Percentiles rank a stretch among this genome's conserved stretches.
phyloP scores from a whole-genome alignment of 2,797 vertebrate species.

The Lutra lutra region DNA sequence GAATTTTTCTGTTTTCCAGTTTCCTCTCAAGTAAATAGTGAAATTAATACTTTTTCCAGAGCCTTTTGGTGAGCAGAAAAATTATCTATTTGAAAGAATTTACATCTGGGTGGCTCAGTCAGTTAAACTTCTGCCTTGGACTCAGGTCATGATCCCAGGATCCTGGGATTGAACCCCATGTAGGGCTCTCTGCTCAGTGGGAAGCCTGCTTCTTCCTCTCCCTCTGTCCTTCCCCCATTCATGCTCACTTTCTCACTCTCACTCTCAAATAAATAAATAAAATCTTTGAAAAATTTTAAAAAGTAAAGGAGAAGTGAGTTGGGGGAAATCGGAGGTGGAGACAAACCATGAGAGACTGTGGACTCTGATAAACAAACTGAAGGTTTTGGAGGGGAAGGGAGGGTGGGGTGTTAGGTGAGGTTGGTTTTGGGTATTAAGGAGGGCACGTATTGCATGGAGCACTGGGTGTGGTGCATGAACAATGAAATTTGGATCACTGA shows the following conservation, averaged over 20 bases:
- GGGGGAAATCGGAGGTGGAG: too few species aligned
- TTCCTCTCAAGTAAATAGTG: background rate
- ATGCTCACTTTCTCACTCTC: background rate
- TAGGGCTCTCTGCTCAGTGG: too few species aligned
- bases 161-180: background rate
- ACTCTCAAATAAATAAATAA: background rate
- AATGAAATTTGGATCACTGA: too few species aligned
- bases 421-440: too few species aligned
- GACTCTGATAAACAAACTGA: too few species aligned
- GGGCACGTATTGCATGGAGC: too few species aligned
- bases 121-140: background rate
- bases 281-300: background rate
- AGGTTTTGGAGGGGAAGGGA: too few species aligned
- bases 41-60: background rate
- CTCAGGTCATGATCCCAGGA: background rate
- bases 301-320: background rate
- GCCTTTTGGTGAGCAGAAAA: background rate
- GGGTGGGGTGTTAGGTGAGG: too few species aligned
- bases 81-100: background rate
- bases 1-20: background rate
- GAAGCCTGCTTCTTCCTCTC: background rate
- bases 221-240: background rate
- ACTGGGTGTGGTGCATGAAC: too few species aligned
- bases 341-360: too few species aligned
- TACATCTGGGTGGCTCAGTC: background rate